Conservation (phyloP, 2,797 vertebrate genomes). For the Sciurus vulgaris region DNA sequence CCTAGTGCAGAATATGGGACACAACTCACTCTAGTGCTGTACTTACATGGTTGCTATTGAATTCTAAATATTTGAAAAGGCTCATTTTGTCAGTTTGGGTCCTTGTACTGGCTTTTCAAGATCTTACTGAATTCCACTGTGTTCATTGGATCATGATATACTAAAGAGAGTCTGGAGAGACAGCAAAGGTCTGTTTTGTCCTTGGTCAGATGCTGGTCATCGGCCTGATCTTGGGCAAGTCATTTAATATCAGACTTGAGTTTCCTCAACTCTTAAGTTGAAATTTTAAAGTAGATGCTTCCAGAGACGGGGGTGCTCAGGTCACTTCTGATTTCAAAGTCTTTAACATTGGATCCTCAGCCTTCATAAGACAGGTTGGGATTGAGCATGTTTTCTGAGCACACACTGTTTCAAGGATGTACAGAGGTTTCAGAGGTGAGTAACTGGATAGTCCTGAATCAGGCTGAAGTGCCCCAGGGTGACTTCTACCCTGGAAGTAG, state of each 20-base stretch:
- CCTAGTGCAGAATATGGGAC: background rate
- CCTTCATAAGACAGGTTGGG: background rate
- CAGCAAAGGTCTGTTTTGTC: background rate
- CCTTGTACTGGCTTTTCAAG: background rate
- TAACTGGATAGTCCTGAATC: background rate
- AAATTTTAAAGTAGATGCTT: constrained; percentile 7
- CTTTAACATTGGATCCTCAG: background rate
- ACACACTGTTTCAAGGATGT: background rate
- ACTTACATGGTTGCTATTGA: background rate
- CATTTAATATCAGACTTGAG: background rate
- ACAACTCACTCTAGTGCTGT: background rate
- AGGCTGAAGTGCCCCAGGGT: background rate
- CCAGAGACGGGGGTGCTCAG: background rate
- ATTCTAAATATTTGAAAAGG: constrained; percentile 3
- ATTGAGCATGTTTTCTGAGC: constrained; percentile 4
- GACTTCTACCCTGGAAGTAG: background rate
- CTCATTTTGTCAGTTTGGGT: constrained; percentile 26
- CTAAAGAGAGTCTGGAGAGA: background rate
- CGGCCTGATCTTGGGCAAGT: background rate
- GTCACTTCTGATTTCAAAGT: constrained; percentile 47
- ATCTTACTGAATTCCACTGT: background rate
- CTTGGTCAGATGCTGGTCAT: constrained; percentile 13
- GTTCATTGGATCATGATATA: background rate
- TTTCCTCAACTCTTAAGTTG: background rate
- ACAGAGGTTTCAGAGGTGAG: background rate